These are phyloP conservation scores for Siderastrea siderea DNA, from an alignment of 92 coral and sea anemone genomes.

Conservation along the genomic window DNA sequence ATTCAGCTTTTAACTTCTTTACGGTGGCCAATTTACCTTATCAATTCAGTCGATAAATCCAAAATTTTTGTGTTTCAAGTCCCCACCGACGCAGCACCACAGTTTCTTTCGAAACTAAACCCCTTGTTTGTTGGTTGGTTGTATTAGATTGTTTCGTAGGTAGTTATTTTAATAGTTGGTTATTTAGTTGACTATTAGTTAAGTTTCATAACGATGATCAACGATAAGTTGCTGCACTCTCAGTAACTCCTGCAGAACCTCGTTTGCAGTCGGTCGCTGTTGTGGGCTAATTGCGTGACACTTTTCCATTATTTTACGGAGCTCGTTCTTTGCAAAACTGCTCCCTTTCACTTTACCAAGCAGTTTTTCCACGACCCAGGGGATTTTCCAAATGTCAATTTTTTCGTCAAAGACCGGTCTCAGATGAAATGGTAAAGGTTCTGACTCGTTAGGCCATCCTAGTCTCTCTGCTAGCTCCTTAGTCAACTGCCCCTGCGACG, in stretches of 20 bases:
- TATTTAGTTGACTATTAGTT: no score
- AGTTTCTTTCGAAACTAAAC: no score
- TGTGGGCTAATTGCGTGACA: slow-evolving; percentile 8
- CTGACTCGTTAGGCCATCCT: neutral
- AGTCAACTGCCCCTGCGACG: neutral
- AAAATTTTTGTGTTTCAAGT: no score
- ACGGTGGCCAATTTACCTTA: no score
- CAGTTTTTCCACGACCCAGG: slow-evolving; percentile 12
- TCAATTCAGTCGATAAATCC: no score
- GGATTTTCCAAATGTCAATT: slow-evolving; percentile 43
- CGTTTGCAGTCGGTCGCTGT: slow-evolving; percentile 23
- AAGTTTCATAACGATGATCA: no score
- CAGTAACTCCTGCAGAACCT: slow-evolving; percentile 26
- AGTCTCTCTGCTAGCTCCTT: neutral
- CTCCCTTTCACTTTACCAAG: slow-evolving; percentile 21
- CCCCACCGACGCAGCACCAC: no score
- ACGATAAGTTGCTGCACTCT: slow-evolving; percentile 28
- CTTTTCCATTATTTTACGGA: slow-evolving; percentile 6
- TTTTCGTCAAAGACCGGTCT: slow-evolving; percentile 40
- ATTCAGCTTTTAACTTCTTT: no score
- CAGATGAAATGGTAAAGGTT: neutral
- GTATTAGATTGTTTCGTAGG: no score
- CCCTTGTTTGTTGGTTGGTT: no score
- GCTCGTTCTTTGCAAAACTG: slow-evolving; percentile 14
- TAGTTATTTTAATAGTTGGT: no score